Evolutionary conservation across 2,888 invertebrate genomes (phyloP).

Genomic region (Idaea biselata): DNA sequence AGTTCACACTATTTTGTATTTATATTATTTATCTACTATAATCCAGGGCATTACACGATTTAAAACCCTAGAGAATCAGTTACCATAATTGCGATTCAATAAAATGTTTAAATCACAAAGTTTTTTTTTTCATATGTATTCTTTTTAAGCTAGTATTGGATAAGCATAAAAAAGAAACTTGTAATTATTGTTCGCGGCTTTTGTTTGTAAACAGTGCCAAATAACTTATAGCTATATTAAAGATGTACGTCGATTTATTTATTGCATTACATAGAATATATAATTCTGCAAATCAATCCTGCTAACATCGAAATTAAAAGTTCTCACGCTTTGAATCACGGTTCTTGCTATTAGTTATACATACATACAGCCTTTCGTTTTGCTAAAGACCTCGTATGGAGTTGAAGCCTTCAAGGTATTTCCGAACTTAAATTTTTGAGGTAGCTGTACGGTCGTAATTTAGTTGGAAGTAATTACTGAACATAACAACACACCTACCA

Average conservation of each 20-base stretch:
- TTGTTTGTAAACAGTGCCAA: too few species aligned
- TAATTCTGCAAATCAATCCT: not conserved
- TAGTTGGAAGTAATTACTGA: not conserved
- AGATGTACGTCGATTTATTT: not conserved
- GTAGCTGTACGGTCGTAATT: not conserved
- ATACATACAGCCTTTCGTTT: not conserved
- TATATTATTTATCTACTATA: too few species aligned
- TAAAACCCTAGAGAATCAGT: too few species aligned
- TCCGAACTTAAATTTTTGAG: not conserved
- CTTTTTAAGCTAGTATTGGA: too few species aligned
- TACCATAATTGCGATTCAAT: too few species aligned
- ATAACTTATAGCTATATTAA: too few species aligned
- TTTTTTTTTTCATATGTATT: too few species aligned
- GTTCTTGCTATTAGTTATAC: not conserved
- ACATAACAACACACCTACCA: not conserved
- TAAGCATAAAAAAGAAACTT: too few species aligned
- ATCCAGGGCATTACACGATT: too few species aligned
- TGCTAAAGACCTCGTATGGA: not conserved
- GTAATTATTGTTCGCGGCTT: too few species aligned
- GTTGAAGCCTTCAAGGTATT: slow-evolving; percentile 1
- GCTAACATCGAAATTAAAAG: not conserved
- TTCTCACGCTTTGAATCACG: not conserved
- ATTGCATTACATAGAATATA: not conserved
- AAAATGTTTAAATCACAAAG: too few species aligned
- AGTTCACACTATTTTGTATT: too few species aligned